Percentiles rank a stretch among this genome's conserved stretches.
Conservation (phyloP, 2,888 invertebrate species). For the Electrophaes corylata region DNA sequence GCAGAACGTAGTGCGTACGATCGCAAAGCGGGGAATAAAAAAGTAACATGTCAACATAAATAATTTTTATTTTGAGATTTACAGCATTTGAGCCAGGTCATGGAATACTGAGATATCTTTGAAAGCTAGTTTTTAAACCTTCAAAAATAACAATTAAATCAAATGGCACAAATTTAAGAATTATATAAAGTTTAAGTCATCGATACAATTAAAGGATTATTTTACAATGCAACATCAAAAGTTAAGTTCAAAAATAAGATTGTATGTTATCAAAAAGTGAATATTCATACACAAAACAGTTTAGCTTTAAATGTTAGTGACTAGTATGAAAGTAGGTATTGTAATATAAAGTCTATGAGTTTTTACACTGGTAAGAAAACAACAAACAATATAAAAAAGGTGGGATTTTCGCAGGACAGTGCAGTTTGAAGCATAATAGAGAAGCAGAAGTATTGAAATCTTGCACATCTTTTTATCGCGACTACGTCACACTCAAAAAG, state of each 20-base stretch:
- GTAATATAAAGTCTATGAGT: conserved; percentile 31
- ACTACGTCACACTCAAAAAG: neutral
- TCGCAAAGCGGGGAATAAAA: conserved; percentile 27
- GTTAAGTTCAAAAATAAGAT: conserved; percentile 3
- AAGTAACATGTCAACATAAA: neutral
- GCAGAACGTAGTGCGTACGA: conserved; percentile 11
- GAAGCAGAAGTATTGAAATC: neutral
- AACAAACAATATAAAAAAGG: conserved; percentile 24
- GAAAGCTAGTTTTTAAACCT: neutral
- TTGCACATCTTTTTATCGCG: neutral
- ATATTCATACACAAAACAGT: conserved; percentile 7
- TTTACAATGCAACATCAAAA: conserved; percentile 8
- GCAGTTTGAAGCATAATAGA: conserved; percentile 14
- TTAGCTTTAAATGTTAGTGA: conserved; percentile 19
- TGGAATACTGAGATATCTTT: neutral
- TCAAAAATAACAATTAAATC: conserved; percentile 1
- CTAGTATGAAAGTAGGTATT: conserved; percentile 20
- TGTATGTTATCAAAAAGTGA: conserved; percentile 7
- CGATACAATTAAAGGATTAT: conserved; percentile 12
- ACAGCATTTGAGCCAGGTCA: conserved; percentile 13
- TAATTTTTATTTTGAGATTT: conserved; percentile 20
- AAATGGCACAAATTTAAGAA: conserved; percentile 9
- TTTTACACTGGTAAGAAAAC: conserved; percentile 30
- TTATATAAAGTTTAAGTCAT: conserved; percentile 2
- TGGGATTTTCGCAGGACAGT: conserved; percentile 26